phyloP scores from a whole-genome alignment of 1,140 invertebrate species.

The Fopius arisanus region DNA sequence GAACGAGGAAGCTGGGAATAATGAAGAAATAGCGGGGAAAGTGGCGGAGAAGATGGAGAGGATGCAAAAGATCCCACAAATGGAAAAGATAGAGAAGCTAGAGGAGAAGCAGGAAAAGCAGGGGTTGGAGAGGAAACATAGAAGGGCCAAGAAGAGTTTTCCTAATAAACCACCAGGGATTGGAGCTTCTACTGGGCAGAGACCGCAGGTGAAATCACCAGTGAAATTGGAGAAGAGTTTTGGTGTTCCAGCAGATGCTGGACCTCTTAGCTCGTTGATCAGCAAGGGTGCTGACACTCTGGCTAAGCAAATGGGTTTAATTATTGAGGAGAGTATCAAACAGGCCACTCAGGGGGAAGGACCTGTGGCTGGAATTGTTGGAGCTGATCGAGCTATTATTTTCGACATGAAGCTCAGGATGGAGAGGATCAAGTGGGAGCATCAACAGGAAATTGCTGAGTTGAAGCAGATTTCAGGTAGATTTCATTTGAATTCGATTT shows the following conservation, averaged over 20 bases:
- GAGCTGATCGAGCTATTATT: conserved; percentile 66
- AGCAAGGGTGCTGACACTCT: conserved; percentile 53
- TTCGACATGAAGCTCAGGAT: conserved; percentile 70
- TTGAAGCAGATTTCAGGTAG: conserved; percentile 69
- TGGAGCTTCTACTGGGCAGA: too few relatives aligned
- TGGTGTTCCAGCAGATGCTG: conserved; percentile 54
- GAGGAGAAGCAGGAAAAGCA: conserved; percentile 7
- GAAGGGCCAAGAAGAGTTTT: conserved; percentile 55
- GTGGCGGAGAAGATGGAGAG: neutral
- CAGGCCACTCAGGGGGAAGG: conserved; percentile 49
- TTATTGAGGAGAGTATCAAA: conserved; percentile 57
- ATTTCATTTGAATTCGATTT: neutral
- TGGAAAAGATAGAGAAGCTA: neutral
- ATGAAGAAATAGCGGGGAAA: too few relatives aligned
- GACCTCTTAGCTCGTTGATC: conserved; percentile 61
- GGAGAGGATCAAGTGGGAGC: conserved; percentile 72
- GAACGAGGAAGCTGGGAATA: too few relatives aligned
- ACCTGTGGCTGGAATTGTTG: conserved; percentile 30
- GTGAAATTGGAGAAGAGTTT: too few relatives aligned
- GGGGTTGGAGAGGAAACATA: conserved; percentile 41
- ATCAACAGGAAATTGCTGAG: conserved; percentile 71
- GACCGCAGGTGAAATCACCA: too few relatives aligned
- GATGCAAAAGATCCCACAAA: too few relatives aligned
- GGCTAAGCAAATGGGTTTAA: conserved; percentile 50
- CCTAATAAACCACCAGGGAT: conserved; percentile 24